Conservation (phyloP, 2,888 invertebrate genomes). For the Eremobia ochroleuca region DNA sequence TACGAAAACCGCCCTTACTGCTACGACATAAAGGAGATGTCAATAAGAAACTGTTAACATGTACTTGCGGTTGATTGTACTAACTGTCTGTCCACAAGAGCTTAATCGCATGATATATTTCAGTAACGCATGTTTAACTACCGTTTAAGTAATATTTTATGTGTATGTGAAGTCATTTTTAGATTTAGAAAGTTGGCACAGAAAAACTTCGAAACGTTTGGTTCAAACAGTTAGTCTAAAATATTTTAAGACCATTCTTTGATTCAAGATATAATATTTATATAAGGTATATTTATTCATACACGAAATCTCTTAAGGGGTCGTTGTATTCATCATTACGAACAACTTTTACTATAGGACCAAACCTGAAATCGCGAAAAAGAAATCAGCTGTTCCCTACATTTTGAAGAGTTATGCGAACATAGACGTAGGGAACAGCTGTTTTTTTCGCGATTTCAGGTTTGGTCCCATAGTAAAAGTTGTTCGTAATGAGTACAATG, state of each 20-base stretch:
- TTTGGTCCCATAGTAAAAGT: no score
- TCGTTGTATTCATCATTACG: no score
- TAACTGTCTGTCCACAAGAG: slow-evolving; percentile 15
- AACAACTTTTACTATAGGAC: no score
- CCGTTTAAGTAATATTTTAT: slow-evolving; percentile 26
- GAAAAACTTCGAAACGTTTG: not conserved
- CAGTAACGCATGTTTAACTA: slow-evolving; percentile 26
- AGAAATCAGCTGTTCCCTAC: no score
- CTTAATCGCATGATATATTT: slow-evolving; percentile 54
- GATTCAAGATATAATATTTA: not conserved
- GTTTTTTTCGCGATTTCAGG: no score
- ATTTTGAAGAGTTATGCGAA: no score
- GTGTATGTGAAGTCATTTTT: slow-evolving; percentile 1
- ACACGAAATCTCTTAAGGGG: no score
- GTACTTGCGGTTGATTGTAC: not conserved
- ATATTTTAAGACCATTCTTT: not conserved
- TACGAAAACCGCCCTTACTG: slow-evolving; percentile 8
- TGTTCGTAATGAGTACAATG: no score
- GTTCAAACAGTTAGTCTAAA: no score
- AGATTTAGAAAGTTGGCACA: slow-evolving; percentile 32
- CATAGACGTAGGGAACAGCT: no score
- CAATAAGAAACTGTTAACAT: not conserved
- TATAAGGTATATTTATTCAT: no score
- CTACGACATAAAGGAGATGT: not conserved
- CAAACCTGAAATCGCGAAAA: no score